Evolutionary conservation across 2,113 vertebrate species (phyloP).

Genomic region (Phylloscopus trochiloides): DNA sequence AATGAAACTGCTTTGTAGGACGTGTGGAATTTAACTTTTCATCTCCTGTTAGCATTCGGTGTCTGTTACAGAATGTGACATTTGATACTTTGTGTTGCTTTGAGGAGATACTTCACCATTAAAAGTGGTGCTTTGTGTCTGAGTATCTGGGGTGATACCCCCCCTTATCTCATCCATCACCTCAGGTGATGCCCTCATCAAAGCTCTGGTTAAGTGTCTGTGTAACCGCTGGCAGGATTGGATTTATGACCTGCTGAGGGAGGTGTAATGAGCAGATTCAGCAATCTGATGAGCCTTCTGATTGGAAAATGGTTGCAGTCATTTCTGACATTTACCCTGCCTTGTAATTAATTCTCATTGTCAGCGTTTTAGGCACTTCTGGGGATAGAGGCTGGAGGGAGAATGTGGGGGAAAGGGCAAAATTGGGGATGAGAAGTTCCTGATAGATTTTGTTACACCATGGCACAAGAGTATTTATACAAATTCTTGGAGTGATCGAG

Average conservation of each 20-base stretch:
- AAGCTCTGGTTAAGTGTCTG: background rate
- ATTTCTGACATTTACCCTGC: background rate
- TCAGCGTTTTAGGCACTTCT: background rate
- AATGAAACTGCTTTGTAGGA: background rate
- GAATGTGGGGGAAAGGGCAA: background rate
- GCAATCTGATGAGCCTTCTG: background rate
- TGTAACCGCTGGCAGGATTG: background rate
- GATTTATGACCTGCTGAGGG: background rate
- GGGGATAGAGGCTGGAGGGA: background rate
- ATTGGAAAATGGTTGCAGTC: background rate
- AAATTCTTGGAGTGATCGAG: background rate
- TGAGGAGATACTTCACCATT: background rate
- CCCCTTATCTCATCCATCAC: background rate
- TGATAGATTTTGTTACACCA: background rate
- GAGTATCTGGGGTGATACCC: background rate
- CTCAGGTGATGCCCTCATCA: background rate
- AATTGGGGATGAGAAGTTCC: background rate
- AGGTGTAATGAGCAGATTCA: background rate
- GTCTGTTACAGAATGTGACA: background rate
- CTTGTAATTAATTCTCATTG: background rate
- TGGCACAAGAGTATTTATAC: background rate
- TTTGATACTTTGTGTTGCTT: background rate
- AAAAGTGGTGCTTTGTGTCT: background rate
- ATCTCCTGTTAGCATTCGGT: background rate
- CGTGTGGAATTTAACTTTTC: background rate